These are phyloP conservation scores for Tenthredo mesomela DNA, from an alignment of 2,888 invertebrate species.

Conservation along the genomic window DNA sequence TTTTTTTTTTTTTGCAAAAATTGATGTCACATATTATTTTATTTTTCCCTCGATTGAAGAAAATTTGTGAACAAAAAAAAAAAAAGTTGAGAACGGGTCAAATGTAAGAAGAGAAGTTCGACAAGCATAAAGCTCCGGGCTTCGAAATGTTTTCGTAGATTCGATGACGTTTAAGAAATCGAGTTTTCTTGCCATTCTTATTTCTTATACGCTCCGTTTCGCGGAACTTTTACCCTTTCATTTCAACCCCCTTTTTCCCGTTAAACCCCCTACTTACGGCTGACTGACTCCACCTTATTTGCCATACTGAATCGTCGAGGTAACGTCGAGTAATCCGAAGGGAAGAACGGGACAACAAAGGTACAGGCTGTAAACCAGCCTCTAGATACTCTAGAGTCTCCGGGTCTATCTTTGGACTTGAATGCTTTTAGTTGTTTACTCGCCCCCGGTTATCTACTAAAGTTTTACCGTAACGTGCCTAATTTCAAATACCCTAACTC, in stretches of 20 bases:
- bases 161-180: conserved; percentile 16
- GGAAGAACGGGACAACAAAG: conserved; percentile 39
- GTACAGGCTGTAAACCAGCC: conserved; percentile 8
- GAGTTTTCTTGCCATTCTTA: conserved; percentile 5
- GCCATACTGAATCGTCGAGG: conserved; percentile 16
- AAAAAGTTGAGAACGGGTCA: neutral
- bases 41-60: neutral
- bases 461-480: conserved; percentile 47
- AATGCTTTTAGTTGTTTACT: conserved; percentile 48
- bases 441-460: conserved; percentile 43
- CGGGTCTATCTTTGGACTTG: conserved; percentile 37
- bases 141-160: conserved; percentile 2
- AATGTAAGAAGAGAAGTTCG: neutral
- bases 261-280: conserved; percentile 13
- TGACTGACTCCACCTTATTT: conserved; percentile 36
- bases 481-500: conserved; percentile 35
- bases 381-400: conserved; percentile 26
- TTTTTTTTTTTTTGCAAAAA: neutral
- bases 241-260: neutral
- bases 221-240: conserved; percentile 36
- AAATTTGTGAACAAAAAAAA: neutral
- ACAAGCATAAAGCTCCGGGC: neutral
- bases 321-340: conserved; percentile 35
- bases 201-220: conserved; percentile 5
- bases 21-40: neutral